Evolutionary conservation across 2,113 vertebrate species (phyloP).

Genomic region (Larimichthys polyactis): DNA sequence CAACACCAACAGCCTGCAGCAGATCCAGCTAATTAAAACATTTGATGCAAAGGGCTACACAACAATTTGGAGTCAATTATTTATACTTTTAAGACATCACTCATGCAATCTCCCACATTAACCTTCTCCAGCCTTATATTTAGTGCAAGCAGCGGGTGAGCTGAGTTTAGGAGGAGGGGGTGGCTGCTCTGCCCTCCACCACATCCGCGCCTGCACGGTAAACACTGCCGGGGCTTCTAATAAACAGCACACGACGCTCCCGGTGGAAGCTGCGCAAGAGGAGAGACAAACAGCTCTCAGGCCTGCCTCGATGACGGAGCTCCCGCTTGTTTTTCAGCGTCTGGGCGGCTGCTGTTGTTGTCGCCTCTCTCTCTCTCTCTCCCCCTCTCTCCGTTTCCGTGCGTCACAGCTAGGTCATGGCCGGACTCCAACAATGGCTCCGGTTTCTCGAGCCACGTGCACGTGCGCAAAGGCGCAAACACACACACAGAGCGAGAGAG

Average conservation of each 20-base stretch:
- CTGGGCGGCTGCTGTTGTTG: slow-evolving; percentile 57
- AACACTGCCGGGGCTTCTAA: slow-evolving; percentile 51
- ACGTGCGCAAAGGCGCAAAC: slow-evolving; percentile 9
- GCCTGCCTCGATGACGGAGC: slow-evolving; percentile 57
- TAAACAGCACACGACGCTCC: slow-evolving; percentile 44
- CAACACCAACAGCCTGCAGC: slow-evolving; percentile 11
- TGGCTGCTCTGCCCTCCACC: slow-evolving; percentile 17
- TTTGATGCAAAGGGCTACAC: slow-evolving; percentile 9
- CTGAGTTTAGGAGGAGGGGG: slow-evolving; percentile 17
- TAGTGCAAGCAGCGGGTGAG: slow-evolving; percentile 34
- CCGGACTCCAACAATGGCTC: slow-evolving; percentile 81
- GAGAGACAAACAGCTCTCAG: slow-evolving; percentile 30
- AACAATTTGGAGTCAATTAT: slow-evolving; percentile 29
- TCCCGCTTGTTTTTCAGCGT: slow-evolving; percentile 74
- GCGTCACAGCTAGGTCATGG: slow-evolving; percentile 84
- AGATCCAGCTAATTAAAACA: slow-evolving; percentile 31
- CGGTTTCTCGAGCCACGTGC: slow-evolving; percentile 64
- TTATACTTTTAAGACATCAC: slow-evolving; percentile 36
- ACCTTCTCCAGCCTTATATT: slow-evolving; percentile 46
- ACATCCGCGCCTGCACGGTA: slow-evolving; percentile 30
- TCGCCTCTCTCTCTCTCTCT: slow-evolving; percentile 8
- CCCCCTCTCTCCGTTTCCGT: slow-evolving; percentile 52
- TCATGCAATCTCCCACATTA: slow-evolving; percentile 58
- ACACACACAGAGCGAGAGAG: slow-evolving; percentile 24
- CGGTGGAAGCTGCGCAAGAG: slow-evolving; percentile 44